phyloP scores from a whole-genome alignment of 2,797 vertebrate genomes.

The Leptodactylus fallax region DNA sequence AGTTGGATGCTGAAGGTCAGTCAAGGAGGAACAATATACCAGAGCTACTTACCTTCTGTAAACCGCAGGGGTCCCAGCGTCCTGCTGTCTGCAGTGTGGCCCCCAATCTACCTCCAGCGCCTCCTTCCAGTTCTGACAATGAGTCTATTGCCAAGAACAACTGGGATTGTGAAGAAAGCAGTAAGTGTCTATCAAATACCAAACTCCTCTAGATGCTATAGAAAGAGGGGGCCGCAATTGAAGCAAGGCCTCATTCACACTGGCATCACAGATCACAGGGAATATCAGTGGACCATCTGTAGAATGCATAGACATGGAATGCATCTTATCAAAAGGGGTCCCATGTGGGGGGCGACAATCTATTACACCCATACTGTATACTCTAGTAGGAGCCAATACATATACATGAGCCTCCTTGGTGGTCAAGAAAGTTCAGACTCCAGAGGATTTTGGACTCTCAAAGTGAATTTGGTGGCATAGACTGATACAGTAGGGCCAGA shows the following conservation, averaged over 20 bases:
- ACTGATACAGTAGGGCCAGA: too few relatives aligned
- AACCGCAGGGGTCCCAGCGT: constrained; percentile 77
- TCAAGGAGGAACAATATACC: constrained; percentile 69
- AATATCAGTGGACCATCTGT: background rate
- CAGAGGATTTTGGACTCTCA: too few relatives aligned
- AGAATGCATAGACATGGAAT: too few relatives aligned
- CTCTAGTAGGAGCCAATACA: background rate
- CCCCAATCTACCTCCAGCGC: constrained; percentile 85
- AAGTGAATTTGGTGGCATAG: too few relatives aligned
- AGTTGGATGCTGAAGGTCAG: constrained; percentile 79
- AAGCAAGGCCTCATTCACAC: background rate
- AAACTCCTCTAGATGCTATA: background rate
- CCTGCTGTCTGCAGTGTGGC: constrained; percentile 94
- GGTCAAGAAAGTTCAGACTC: background rate
- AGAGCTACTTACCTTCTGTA: constrained; percentile 77
- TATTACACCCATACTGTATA: background rate
- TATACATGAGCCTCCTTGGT: background rate
- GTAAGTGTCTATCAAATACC: constrained; percentile 73
- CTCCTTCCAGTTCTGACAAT: constrained; percentile 84
- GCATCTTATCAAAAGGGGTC: background rate
- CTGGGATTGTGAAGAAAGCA: constrained; percentile 92
- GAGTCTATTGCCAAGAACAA: constrained; percentile 88
- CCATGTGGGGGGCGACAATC: background rate
- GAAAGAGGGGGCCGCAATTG: background rate
- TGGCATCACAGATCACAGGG: background rate